A percentile compares a stretch with the other conserved stretches of the same genome.
Conservation (phyloP, 2,797 vertebrate species). For the Hapalemur alaotrensis region DNA sequence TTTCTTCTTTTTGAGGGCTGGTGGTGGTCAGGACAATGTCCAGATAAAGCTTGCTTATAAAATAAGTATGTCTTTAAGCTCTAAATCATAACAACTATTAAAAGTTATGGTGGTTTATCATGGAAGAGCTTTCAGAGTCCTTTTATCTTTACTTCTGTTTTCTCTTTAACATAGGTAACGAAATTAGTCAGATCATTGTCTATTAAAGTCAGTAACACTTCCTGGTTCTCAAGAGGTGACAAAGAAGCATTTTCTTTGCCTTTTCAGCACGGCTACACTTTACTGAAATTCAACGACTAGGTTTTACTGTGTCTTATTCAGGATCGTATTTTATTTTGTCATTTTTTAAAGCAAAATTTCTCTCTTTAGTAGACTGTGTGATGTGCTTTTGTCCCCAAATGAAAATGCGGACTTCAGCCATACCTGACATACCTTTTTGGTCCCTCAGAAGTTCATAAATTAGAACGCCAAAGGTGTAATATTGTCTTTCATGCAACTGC, state of each 20-base stretch:
- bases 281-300: background rate
- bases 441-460: slow-evolving; percentile 20
- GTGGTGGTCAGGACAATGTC: background rate
- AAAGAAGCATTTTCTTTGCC: background rate
- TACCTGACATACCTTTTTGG: background rate
- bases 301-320: background rate
- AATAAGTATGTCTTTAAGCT: background rate
- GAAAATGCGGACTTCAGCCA: background rate
- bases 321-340: background rate
- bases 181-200: background rate
- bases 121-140: background rate
- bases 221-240: background rate
- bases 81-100: background rate
- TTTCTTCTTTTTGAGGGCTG: background rate
- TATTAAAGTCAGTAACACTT: background rate
- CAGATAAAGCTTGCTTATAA: background rate
- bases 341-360: background rate
- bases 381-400: background rate
- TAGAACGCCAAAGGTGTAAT: background rate
- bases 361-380: background rate
- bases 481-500: background rate
- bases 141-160: background rate
- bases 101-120: background rate
- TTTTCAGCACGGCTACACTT: background rate
- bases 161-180: background rate